Percentiles rank a stretch among this genome's conserved stretches.
Conservation (phyloP, 1,140 invertebrate genomes). For the Calliphora vicina region DNA sequence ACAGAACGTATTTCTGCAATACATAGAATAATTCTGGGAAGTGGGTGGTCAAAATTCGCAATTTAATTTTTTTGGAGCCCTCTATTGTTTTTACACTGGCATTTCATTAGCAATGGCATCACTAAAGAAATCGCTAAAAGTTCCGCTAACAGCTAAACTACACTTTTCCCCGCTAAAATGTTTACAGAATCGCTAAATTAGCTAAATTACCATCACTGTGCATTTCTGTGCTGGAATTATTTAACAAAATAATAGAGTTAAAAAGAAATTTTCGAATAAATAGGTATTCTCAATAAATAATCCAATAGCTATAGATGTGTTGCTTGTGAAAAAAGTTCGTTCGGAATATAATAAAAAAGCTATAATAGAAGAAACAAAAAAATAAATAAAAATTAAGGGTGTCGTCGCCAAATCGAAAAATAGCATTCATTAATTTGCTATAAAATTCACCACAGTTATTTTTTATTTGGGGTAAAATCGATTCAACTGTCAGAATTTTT, state of each 20-base stretch:
- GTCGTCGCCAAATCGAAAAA: not conserved
- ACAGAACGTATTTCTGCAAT: no score
- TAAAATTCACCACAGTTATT: slow-evolving; percentile 18
- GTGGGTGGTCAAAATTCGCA: no score
- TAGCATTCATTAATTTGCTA: not conserved
- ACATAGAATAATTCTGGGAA: no score
- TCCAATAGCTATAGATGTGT: not conserved
- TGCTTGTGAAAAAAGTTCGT: not conserved
- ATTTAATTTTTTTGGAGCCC: no score
- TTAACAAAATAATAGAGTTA: not conserved
- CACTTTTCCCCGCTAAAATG: no score
- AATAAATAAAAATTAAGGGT: slow-evolving; percentile 19
- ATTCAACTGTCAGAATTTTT: slow-evolving; percentile 41
- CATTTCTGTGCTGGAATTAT: not conserved
- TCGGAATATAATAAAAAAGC: not conserved
- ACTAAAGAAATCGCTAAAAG: no score
- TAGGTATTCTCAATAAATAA: not conserved
- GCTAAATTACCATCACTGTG: no score
- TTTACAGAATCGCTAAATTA: no score
- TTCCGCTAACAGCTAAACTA: no score
- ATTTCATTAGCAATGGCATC: no score
- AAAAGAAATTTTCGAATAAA: not conserved
- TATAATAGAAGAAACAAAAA: not conserved
- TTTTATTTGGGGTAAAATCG: slow-evolving; percentile 37
- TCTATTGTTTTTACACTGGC: no score